Base-by-base conservation (phyloP, 2,113 vertebrate genomes). In the Lota lota region DNA sequence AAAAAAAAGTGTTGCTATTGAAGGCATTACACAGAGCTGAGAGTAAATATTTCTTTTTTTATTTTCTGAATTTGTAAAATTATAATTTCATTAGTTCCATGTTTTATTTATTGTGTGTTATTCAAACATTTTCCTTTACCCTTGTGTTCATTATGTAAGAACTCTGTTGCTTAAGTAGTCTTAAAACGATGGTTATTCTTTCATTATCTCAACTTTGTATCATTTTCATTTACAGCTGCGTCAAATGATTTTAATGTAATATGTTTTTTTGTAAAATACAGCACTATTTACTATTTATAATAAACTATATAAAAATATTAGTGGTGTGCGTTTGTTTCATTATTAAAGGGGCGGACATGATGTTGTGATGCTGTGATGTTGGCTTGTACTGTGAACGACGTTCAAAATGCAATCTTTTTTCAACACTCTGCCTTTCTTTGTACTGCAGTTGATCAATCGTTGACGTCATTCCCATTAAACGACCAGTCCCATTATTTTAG, bases 251-350 rank as follows among this genome's bases (percentile, higher is more conserved):
- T 87, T 87, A 80, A 85, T 84, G 84, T 77, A 87, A 87, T 77
- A 85, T 67, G 76, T 84, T 85, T 83, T 84, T 85, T 83, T 92
- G 90, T 93, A 85, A 87, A 91, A 88, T 89, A 88, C 91, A 93
- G 90, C 91, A 91, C 89, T 92, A 93, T 93, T 91, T 91, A 92
- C 92, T 93, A 93, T 93, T 93, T 93, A 93, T 93, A 91, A 91
- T 88, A 91, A 93, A 90, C 59, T 84, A 81, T 84, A 72, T 77
- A 61, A 85, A 87, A 90, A 88, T 78, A 68, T 10, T 60, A 65
- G 19, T 77, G 67, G 28, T 17, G 61, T n/a, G 22, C 68, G 54
- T 53, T 54, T 69, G 17, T 47, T 47, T 47, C 40, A 11, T 47
- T 47, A 11, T 14, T 47, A n/a, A n/a, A n/a, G 7, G 40, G 40